A percentile compares a stretch with the other conserved stretches of the same genome.
phyloP scores from a whole-genome alignment of 2,888 invertebrate genomes.

The Coelinius sp. region DNA sequence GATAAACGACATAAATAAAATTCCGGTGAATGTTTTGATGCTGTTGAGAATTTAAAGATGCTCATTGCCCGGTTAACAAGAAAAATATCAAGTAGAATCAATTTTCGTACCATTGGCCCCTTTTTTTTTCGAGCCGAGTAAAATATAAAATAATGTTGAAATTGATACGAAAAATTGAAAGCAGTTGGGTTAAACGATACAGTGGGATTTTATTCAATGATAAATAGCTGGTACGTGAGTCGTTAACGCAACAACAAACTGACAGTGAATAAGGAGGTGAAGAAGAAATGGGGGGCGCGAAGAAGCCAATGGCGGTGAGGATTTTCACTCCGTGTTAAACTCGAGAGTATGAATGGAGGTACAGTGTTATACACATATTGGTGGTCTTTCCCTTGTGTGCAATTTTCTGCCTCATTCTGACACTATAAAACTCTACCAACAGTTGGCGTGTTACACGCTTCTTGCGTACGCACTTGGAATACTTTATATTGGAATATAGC shows the following conservation, averaged over 20 bases:
- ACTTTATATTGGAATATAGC: conserved; percentile 39
- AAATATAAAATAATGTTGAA: background rate
- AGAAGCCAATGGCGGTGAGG: conserved; percentile 3
- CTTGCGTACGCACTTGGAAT: conserved; percentile 38
- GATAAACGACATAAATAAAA: background rate
- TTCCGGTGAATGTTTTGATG: background rate
- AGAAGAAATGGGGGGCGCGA: conserved; percentile 20
- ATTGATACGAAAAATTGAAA: background rate
- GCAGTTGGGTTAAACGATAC: background rate
- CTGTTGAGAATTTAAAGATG: background rate
- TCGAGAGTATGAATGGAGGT: conserved; percentile 30
- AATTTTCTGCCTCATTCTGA: conserved; percentile 14
- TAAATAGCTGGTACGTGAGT: conserved; percentile 20
- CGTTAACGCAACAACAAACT: conserved; percentile 21
- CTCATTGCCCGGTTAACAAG: background rate
- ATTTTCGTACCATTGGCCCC: background rate
- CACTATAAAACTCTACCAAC: background rate
- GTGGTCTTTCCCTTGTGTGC: background rate
- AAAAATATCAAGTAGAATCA: background rate
- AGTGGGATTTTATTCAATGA: conserved; percentile 6
- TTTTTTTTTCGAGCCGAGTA: too few relatives aligned
- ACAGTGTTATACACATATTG: conserved; percentile 20
- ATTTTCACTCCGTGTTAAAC: conserved; percentile 23
- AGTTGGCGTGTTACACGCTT: conserved; percentile 21
- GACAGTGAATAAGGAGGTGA: conserved; percentile 22